Percentiles rank a stretch among this genome's conserved stretches.
phyloP scores from a whole-genome alignment of 2,888 invertebrate genomes.

The Stenodema calcarata region DNA sequence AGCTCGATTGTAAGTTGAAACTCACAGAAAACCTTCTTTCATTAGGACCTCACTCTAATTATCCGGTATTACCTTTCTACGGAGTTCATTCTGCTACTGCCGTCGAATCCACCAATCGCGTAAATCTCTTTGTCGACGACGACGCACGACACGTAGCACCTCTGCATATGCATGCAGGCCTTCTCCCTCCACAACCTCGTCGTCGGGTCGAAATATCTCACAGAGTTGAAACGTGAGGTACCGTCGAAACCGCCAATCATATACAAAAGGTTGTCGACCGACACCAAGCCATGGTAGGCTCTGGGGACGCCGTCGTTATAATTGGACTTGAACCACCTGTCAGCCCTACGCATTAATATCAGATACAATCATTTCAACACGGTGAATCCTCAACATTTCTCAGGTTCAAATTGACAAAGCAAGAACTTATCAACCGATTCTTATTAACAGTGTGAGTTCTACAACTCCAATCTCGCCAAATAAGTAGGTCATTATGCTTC shows the following conservation, averaged over 20 bases:
- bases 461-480: too few species aligned
- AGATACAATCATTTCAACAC: too few species aligned
- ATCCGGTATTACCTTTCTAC: slow-evolving; percentile 71
- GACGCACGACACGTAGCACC: slow-evolving; percentile 81
- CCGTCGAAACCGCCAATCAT: slow-evolving; percentile 87
- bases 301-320: slow-evolving; percentile 73
- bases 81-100: slow-evolving; percentile 75
- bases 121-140: slow-evolving; percentile 74
- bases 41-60: too few species aligned
- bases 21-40: too few species aligned
- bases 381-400: too few species aligned
- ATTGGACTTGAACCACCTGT: slow-evolving; percentile 76
- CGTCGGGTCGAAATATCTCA: slow-evolving; percentile 80
- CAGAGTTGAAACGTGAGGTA: slow-evolving; percentile 76
- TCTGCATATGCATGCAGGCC: slow-evolving; percentile 79
- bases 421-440: too few species aligned
- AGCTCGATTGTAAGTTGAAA: too few species aligned
- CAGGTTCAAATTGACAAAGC: too few species aligned
- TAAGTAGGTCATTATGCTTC: too few species aligned
- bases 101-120: slow-evolving; percentile 85
- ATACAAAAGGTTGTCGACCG: slow-evolving; percentile 73
- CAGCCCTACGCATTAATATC: slow-evolving; percentile 64
- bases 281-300: slow-evolving; percentile 81
- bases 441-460: slow-evolving; percentile 63
- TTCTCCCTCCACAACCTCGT: slow-evolving; percentile 77